These are phyloP conservation scores for Lasius fuliginosus DNA, from an alignment of 2,888 invertebrate species.

Conservation along the genomic window DNA sequence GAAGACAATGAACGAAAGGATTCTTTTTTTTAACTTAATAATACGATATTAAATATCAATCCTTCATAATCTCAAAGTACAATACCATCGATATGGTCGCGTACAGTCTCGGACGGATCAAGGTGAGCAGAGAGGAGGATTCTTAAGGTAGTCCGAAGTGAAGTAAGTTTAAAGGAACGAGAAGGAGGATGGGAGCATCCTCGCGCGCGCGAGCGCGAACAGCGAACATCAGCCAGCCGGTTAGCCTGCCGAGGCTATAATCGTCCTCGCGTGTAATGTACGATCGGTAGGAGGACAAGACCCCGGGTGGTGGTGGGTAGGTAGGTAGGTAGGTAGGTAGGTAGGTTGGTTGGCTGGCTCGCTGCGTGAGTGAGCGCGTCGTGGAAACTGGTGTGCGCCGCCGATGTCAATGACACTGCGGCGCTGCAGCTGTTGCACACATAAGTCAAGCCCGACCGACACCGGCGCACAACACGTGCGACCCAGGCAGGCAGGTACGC, in stretches of 20 bases:
- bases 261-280: constrained; percentile 81
- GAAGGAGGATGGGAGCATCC: constrained; percentile 60
- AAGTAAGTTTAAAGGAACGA: constrained; percentile 37
- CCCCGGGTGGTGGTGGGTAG: constrained; percentile 69
- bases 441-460: constrained; percentile 75
- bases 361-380: constrained; percentile 75
- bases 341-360: constrained; percentile 32
- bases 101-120: constrained; percentile 11
- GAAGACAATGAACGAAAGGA: neutral
- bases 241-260: constrained; percentile 78
- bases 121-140: constrained; percentile 13
- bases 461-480: constrained; percentile 72
- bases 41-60: neutral
- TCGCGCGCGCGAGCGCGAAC: constrained; percentile 69
- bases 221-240: constrained; percentile 74
- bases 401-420: constrained; percentile 82
- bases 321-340: constrained; percentile 13
- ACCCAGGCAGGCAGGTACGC: constrained; percentile 60
- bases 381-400: constrained; percentile 77
- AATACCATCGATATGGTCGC: neutral
- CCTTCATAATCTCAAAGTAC: neutral
- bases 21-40: neutral
- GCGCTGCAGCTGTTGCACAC: constrained; percentile 75
- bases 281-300: constrained; percentile 79
- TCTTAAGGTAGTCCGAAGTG: constrained; percentile 22